Base-by-base conservation (phyloP, 1,140 invertebrate genomes). In the Penaeus japonicus region DNA sequence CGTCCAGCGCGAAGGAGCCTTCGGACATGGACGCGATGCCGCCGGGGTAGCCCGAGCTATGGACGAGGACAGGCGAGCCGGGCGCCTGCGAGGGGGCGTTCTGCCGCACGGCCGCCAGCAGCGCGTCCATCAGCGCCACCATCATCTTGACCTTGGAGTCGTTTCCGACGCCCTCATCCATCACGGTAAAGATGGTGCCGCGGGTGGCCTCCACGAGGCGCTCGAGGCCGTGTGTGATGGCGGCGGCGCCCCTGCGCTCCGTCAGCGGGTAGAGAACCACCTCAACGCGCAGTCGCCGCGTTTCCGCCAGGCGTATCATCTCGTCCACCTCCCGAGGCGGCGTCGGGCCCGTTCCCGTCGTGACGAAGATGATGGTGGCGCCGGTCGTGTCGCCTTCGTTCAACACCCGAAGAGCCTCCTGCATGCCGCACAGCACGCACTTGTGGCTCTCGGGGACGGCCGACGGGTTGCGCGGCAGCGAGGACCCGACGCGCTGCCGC, bases 91-190 rank as follows among this genome's bases (percentile, higher is more conserved):
- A 75, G 24, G 85, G 85, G 1, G 77, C 85, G 35, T 73, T 87
- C 10, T 70, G 20, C 24, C 79, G 53, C 27, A 90, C 84, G 12
- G 87, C 75, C 3, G 87, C 88, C 18, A 89, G 59, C 17, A 90
- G 70, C 20, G 90, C 87, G 85, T 90, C 90, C 90, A 90, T 90
- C 77, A 90, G 87, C 10, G 90, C 87, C 73, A 94, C 92, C 92
- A 94, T 94, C 70, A 94, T 92, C 12, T 94, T 94, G 83, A 88
- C 80, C 70, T 88, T 88, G 2, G 86, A 88, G 47, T 91, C 91
- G 84, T 93, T 93, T 27, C 92, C 93, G 89, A 94, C 92, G 89
- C 94, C 94, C 77, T 93, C 91, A 85, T 93, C 93, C 77, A 92
- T 91, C 90, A 94, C 94, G 57, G 92, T 92, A n/a, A 94, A 92